Evolutionary conservation across 2,797 vertebrate genomes (phyloP).

Genomic region (Sphenopsis melanotis): DNA sequence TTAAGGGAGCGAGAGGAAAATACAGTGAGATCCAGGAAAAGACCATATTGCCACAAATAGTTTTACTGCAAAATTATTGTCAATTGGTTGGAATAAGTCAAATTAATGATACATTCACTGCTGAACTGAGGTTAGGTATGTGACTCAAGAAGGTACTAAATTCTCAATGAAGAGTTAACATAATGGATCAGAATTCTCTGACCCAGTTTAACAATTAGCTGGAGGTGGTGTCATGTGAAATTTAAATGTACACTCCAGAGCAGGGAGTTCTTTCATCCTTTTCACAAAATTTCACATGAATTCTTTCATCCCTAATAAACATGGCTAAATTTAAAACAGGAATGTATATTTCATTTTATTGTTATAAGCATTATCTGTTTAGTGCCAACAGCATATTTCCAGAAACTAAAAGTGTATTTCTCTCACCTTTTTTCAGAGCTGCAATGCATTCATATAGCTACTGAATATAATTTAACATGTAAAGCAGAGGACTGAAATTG

Average conservation of each 20-base stretch:
- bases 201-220: slow-evolving; percentile 63
- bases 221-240: neutral
- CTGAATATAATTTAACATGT: neutral
- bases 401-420: neutral
- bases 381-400: neutral
- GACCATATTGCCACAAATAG: neutral
- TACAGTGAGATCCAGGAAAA: neutral
- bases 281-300: slow-evolving; percentile 23
- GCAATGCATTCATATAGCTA: neutral
- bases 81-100: neutral
- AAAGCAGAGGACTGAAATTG: neutral
- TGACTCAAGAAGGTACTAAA: neutral
- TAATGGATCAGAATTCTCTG: slow-evolving; percentile 44
- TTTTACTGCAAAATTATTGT: neutral
- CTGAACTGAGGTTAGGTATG: neutral
- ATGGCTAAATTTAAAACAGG: slow-evolving; percentile 23
- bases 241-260: slow-evolving; percentile 20
- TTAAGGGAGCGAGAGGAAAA: neutral
- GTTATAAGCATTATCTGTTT: slow-evolving; percentile 16
- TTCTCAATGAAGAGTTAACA: slow-evolving; percentile 28
- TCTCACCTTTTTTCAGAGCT: neutral
- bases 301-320: slow-evolving; percentile 47
- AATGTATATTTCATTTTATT: slow-evolving; percentile 39
- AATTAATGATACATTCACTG: neutral
- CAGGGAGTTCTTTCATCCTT: slow-evolving; percentile 30